Evolutionary conservation across 2,888 invertebrate species (phyloP).

Genomic region (Rhorus exstirpatorius): DNA sequence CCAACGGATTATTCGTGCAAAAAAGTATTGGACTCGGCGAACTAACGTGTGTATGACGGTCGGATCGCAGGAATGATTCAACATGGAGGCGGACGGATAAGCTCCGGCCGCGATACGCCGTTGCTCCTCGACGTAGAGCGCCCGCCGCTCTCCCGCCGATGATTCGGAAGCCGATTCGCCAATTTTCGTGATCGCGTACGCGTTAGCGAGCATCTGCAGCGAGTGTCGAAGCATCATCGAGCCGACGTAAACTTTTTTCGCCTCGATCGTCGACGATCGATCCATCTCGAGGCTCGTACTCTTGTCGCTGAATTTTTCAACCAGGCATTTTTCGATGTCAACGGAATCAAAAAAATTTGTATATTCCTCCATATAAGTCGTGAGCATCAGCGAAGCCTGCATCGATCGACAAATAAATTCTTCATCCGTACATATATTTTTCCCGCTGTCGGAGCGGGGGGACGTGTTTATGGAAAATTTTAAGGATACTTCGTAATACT

Average conservation of each 20-base stretch:
- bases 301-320: constrained; percentile 76
- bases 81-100: constrained; percentile 94
- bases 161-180: constrained; percentile 72
- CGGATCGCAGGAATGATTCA: constrained; percentile 97
- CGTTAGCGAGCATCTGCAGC: constrained; percentile 94
- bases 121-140: constrained; percentile 80
- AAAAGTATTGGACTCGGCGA: too few species aligned
- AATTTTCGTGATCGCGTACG: constrained; percentile 89
- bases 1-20: too few species aligned
- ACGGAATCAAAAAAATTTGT: constrained; percentile 89
- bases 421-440: too few species aligned
- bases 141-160: constrained; percentile 62
- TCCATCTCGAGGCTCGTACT: constrained; percentile 74
- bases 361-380: constrained; percentile 89
- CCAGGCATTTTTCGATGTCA: constrained; percentile 81
- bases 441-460: too few species aligned
- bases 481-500: constrained; percentile 83
- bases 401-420: too few species aligned
- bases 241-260: constrained; percentile 87
- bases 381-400: constrained; percentile 90
- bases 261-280: constrained; percentile 72
- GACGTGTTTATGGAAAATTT: too few species aligned
- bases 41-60: constrained; percentile 68
- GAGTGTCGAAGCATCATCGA: constrained; percentile 91
- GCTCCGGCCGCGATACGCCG: constrained; percentile 92